Conservation (phyloP, 2,888 invertebrate species). For the Chydorus sphaericus region DNA sequence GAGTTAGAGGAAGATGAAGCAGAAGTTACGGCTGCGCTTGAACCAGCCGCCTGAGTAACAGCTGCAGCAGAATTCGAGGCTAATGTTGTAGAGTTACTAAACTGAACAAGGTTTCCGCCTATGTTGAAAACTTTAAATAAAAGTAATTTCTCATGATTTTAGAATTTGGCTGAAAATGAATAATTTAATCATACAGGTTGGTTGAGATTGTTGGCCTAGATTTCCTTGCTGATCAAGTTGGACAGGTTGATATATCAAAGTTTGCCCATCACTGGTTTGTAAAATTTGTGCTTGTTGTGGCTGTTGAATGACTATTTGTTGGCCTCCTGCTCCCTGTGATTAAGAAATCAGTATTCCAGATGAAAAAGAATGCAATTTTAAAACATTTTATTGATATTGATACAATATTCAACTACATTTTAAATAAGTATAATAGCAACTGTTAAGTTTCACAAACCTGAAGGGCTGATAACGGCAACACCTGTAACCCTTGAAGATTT, state of each 20-base stretch:
- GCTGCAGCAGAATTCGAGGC: slow-evolving; percentile 29
- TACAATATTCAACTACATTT: no score
- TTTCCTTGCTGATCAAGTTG: slow-evolving; percentile 35
- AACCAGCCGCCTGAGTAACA: slow-evolving; percentile 22
- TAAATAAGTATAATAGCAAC: background rate
- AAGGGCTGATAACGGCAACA: slow-evolving; percentile 42
- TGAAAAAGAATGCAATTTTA: slow-evolving; percentile 11
- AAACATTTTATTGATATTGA: background rate
- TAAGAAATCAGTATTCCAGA: no score
- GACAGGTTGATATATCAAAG: slow-evolving; percentile 73
- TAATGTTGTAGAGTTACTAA: slow-evolving; percentile 29
- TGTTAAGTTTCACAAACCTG: slow-evolving; percentile 21
- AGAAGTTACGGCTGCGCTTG: background rate
- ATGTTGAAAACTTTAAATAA: slow-evolving; percentile 47
- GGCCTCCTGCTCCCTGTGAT: slow-evolving; percentile 36
- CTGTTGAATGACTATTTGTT: slow-evolving; percentile 42
- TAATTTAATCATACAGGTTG: slow-evolving; percentile 28
- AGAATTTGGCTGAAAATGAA: background rate
- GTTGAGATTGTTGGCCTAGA: slow-evolving; percentile 42
- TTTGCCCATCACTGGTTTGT: slow-evolving; percentile 84
- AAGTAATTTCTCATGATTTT: background rate
- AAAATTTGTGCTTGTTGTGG: slow-evolving; percentile 52
- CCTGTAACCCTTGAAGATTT: slow-evolving; percentile 53
- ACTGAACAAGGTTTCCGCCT: slow-evolving; percentile 61
- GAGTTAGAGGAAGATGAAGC: background rate